A percentile compares a stretch with the other conserved stretches of the same genome.
Evolutionary conservation across 2,888 invertebrate genomes (phyloP).

Genomic region (Chironomus tentans): DNA sequence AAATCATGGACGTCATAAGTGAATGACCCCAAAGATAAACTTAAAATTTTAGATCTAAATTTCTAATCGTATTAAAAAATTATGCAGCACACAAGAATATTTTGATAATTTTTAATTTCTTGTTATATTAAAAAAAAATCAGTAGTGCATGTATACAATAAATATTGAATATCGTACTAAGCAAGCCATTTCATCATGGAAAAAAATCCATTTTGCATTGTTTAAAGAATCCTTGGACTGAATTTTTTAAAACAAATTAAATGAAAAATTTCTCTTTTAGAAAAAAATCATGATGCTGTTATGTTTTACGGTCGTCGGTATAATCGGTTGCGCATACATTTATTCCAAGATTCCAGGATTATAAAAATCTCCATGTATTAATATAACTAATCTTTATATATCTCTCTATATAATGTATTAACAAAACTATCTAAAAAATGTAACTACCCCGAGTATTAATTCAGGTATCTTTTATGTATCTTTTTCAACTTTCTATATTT

Average conservation of each 20-base stretch:
- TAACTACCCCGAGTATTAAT: neutral
- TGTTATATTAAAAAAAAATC: too few relatives aligned
- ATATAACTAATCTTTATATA: neutral
- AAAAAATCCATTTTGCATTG: too few relatives aligned
- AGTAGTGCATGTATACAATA: too few relatives aligned
- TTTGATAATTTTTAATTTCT: too few relatives aligned
- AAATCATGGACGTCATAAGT: too few relatives aligned
- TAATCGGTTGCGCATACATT: conserved; percentile 9
- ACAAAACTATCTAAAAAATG: neutral
- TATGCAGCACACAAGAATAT: too few relatives aligned
- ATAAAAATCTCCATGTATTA: neutral
- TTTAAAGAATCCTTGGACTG: too few relatives aligned
- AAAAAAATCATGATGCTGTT: conserved; percentile 22
- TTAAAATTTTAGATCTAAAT: too few relatives aligned
- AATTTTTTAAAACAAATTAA: neutral
- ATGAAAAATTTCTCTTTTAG: neutral
- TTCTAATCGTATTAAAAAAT: too few relatives aligned
- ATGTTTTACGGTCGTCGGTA: conserved; percentile 14
- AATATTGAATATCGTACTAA: too few relatives aligned
- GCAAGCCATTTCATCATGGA: too few relatives aligned
- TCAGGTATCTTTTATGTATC: neutral
- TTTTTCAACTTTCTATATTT: neutral
- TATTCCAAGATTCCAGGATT: conserved; percentile 20
- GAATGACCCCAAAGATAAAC: too few relatives aligned
- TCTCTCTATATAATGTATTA: neutral